A percentile compares a stretch with the other conserved stretches of the same genome.
Conservation (phyloP, 2,113 vertebrate species). For the Syngnathus floridae region DNA sequence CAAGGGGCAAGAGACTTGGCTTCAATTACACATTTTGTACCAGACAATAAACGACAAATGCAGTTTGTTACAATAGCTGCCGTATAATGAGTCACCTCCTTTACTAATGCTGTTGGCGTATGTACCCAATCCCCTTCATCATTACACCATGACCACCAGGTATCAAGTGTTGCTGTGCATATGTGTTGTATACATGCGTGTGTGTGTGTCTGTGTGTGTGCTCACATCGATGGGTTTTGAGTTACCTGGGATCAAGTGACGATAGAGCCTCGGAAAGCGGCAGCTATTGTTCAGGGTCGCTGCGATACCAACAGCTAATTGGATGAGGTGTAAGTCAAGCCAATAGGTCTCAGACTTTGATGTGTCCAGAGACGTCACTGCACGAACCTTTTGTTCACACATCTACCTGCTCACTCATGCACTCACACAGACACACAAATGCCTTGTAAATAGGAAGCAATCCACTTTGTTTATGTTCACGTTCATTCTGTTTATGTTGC, state of each 20-base stretch:
- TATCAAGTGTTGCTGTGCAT: conserved; percentile 36
- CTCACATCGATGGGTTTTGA: conserved; percentile 43
- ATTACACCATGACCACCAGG: conserved; percentile 60
- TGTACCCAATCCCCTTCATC: conserved; percentile 56
- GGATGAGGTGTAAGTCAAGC: conserved; percentile 91
- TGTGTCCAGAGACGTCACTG: conserved; percentile 61
- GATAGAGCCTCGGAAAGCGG: conserved; percentile 66
- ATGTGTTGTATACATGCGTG: conserved; percentile 13
- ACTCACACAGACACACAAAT: conserved; percentile 11
- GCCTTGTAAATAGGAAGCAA: conserved; percentile 28
- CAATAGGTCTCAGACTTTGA: conserved; percentile 82
- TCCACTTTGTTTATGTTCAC: conserved; percentile 53
- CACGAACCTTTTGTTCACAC: conserved; percentile 32
- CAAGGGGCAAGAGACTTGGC: conserved; percentile 73
- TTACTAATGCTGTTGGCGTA: conserved; percentile 48
- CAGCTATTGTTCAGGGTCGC: conserved; percentile 73
- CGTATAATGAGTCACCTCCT: conserved; percentile 53
- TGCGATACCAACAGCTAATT: conserved; percentile 87
- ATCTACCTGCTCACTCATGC: conserved; percentile 43
- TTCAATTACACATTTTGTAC: conserved; percentile 90
- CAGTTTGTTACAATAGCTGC: conserved; percentile 68
- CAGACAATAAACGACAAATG: conserved; percentile 81
- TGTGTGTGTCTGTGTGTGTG: conserved; percentile 20
- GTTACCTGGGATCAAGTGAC: conserved; percentile 85
- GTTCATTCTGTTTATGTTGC: conserved; percentile 53